phyloP scores from a whole-genome alignment of 1,140 invertebrate genomes.

The Sycobia sp. region DNA sequence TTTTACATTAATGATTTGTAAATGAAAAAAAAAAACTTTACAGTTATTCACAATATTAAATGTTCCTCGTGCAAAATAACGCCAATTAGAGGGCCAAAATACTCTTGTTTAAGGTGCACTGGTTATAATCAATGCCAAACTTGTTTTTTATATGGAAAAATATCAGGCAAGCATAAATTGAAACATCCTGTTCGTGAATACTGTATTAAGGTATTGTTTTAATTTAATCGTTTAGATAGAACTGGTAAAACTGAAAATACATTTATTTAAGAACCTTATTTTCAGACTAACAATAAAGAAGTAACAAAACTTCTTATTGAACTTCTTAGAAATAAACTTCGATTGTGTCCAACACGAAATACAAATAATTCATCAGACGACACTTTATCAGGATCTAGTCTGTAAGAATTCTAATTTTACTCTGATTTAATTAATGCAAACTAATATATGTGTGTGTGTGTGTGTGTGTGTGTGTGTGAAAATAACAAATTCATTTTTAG shows the following conservation, averaged over 20 bases:
- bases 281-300: conserved; percentile 60
- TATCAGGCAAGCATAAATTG: conserved; percentile 74
- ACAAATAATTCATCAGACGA: conserved; percentile 43
- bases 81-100: conserved; percentile 66
- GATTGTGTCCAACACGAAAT: conserved; percentile 53
- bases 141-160: conserved; percentile 78
- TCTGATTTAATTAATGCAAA: too few relatives aligned
- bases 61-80: conserved; percentile 65
- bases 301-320: conserved; percentile 61
- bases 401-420: conserved; percentile 31
- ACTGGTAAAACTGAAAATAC: conserved; percentile 1
- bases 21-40: conserved; percentile 31
- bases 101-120: conserved; percentile 77
- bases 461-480: too few relatives aligned
- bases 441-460: too few relatives aligned
- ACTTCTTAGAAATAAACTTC: conserved; percentile 58
- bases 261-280: conserved; percentile 34
- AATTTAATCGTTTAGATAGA: conserved; percentile 22
- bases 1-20: too few relatives aligned
- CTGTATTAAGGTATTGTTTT: conserved; percentile 63
- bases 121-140: conserved; percentile 81
- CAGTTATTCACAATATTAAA: conserved; percentile 64
- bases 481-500: too few relatives aligned
- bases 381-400: conserved; percentile 39
- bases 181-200: conserved; percentile 81